Base-by-base conservation (phyloP, 2,797 vertebrate genomes). In the Pseudochaenichthys georgianus region DNA sequence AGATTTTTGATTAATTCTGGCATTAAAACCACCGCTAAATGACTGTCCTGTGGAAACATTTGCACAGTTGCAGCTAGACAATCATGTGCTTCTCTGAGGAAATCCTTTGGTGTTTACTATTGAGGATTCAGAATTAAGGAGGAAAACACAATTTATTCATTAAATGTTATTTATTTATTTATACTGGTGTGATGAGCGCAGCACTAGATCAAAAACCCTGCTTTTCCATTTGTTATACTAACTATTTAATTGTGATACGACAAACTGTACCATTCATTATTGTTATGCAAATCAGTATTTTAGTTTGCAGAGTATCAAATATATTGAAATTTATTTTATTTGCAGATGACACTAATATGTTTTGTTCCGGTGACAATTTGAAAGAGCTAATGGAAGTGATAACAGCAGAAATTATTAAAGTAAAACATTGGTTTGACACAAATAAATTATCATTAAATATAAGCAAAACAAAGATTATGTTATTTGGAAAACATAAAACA, bases 121-220 rank as follows among this genome's bases (percentile, higher is more conserved):
- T 4, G 7, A 42, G 10, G 42, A 62, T 45, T 5, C 41, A 16
- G 73, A 47, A 77, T 65, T 51, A 2, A 54, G 74, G 11, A 17
- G 15, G 48, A 84, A 77, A 38, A 64, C n/a, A 53, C 34, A 48
- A 45, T 70, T 65, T 28, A 77, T 51, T 70, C 28, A 4, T 48
- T 62, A 12, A 50, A 3, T 75, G 41, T 54, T 71, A 78, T 76
- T 83, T 80, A n/a, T n/a, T n/a, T n/a, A n/a, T 51, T 4, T 53
- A 23, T 28, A 59, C 17, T 71, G 10, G 31, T 65, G 41, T 67
- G 61, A 13, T 70, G 11, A 51, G 10, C 15, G 15, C 38, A 59
- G 12, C 21, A 23, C 42, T 34, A 16, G 34, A 45, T 3, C 5
- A 28, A 7, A 53, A 41, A 12, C 3, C 61, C 31, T 16, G 21